Conservation (phyloP, 2,113 vertebrate genomes). For the Myotis yumanensis region DNA sequence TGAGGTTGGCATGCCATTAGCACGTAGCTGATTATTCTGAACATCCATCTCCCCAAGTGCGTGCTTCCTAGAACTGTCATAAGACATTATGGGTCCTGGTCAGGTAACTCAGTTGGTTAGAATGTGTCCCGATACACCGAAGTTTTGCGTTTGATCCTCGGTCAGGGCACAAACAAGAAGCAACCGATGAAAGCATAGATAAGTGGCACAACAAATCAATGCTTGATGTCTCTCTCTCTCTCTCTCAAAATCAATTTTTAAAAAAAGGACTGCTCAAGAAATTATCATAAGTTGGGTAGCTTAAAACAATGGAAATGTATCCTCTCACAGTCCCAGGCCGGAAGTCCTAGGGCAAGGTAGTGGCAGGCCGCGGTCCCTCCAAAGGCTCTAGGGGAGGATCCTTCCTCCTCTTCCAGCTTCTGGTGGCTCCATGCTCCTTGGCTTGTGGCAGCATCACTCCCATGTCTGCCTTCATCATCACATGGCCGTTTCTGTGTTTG, state of each 20-base stretch:
- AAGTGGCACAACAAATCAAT: background rate
- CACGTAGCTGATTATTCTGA: background rate
- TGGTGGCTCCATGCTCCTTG: background rate
- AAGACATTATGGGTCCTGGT: background rate
- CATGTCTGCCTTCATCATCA: background rate
- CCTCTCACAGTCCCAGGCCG: background rate
- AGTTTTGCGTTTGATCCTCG: background rate
- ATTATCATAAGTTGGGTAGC: background rate
- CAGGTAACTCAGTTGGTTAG: background rate
- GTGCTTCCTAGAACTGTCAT: background rate
- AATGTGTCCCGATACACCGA: background rate
- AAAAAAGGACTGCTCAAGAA: background rate
- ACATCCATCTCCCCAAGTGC: background rate
- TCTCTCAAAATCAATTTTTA: background rate
- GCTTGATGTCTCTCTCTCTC: background rate
- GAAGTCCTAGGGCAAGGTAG: background rate
- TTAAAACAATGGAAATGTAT: background rate
- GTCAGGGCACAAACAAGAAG: background rate
- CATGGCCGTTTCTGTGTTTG: background rate
- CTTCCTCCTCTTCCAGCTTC: background rate
- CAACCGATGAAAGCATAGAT: background rate
- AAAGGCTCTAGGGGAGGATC: background rate
- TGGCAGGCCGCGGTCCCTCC: rapidly evolving
- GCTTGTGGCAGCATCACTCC: background rate
- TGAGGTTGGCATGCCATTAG: background rate